Evolutionary conservation across 2,888 invertebrate species (phyloP), one percentile per base, ranked within the genome.

Genomic region (Eremobia ochroleuca): DNA sequence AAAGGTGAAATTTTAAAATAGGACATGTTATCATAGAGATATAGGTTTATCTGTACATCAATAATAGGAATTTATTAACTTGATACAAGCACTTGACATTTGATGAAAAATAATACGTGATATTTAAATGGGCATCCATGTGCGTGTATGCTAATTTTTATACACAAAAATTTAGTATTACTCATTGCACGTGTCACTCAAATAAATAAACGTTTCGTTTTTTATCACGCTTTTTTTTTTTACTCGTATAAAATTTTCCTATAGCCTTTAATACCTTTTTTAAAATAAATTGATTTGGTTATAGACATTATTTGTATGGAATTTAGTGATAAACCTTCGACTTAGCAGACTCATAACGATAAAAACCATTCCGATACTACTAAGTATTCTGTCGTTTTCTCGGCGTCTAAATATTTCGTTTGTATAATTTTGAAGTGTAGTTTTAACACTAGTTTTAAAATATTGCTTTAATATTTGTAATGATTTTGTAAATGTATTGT

Each of bases 401-500:
- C 25, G 46, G 67, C 34, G 21, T 78, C 31, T 73, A 66, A 58
- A 73, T 58, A 40, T 65, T 52, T 72, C 1, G 52, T 77, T 82
- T 76, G 70, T 77, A 73, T 75, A 11, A 28, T 59, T 69, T 81
- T 72, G 79, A 66, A 69, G 71, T 69, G 64, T 83, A 81, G 78
- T 76, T 82, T 67, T 83, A 85, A 70, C 52, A 74, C 64, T 80
- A 82, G 61, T 76, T 79, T 81, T 76, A 72, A 77, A 77, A 81
- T 85, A 72, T 71, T 78, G 84, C 81, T 85, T 86, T 76, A 79
- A 81, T 78, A 78, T 76, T 86, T 84, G 68, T 87, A 83, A 80
- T 65, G 52, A 37, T 83, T 87, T 86, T 86, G 73, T 75, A 82
- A 83, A 68, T 77, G 76, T 81, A 73, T 85, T 84, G 69, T 79